Evolutionary conservation across 1,140 invertebrate species (phyloP).

Genomic region (Drosophila prosaltans): DNA sequence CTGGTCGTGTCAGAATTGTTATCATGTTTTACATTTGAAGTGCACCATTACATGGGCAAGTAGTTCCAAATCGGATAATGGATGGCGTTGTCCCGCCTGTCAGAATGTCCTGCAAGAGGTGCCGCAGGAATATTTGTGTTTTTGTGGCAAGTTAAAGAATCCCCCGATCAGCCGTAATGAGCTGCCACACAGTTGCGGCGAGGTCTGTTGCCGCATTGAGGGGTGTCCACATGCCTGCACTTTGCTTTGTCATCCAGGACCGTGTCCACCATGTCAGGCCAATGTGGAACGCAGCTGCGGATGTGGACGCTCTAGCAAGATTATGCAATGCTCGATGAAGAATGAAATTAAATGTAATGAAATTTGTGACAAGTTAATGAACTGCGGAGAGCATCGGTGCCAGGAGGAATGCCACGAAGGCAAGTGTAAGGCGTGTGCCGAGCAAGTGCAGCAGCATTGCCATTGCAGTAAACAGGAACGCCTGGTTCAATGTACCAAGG

Average conservation of each 20-base stretch:
- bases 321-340: slow-evolving; percentile 88
- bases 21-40: slow-evolving; percentile 94
- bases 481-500: slow-evolving; percentile 84
- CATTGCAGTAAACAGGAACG: slow-evolving; percentile 82
- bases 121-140: slow-evolving; percentile 91
- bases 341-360: slow-evolving; percentile 88
- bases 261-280: slow-evolving; percentile 91
- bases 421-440: slow-evolving; percentile 88
- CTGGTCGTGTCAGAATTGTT: slow-evolving; percentile 96
- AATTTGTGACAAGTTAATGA: slow-evolving; percentile 88
- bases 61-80: slow-evolving; percentile 89
- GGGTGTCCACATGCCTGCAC: slow-evolving; percentile 93
- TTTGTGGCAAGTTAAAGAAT: slow-evolving; percentile 90
- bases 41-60: slow-evolving; percentile 96
- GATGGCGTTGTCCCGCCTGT: slow-evolving; percentile 97
- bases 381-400: slow-evolving; percentile 91
- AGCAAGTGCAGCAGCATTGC: slow-evolving; percentile 85
- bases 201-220: slow-evolving; percentile 89
- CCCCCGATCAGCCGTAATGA: slow-evolving; percentile 90
- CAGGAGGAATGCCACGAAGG: slow-evolving; percentile 90
- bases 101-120: slow-evolving; percentile 88
- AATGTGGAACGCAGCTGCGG: slow-evolving; percentile 87
- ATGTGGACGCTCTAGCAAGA: slow-evolving; percentile 88
- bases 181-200: slow-evolving; percentile 94
- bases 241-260: slow-evolving; percentile 95